Percentiles rank a stretch among this genome's conserved stretches.
phyloP scores from a whole-genome alignment of 2,797 vertebrate genomes.

The Calcarius lapponicus region DNA sequence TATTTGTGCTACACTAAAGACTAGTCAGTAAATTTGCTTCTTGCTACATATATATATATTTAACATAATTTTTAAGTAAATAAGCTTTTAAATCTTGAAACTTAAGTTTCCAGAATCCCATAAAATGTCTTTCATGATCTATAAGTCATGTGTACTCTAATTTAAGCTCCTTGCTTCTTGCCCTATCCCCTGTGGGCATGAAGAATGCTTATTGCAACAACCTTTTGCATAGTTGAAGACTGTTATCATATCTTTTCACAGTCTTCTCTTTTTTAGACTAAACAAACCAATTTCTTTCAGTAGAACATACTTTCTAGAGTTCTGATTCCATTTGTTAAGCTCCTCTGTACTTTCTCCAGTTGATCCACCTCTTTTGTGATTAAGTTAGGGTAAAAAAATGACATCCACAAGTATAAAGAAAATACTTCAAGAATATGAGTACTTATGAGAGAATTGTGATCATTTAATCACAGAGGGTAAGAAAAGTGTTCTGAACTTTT shows the following conservation, averaged over 20 bases:
- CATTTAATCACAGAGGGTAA: background rate
- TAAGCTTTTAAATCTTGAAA: background rate
- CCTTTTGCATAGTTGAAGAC: conserved; percentile 44
- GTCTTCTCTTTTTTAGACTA: conserved; percentile 55
- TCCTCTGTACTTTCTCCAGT: background rate
- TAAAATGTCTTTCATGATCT: background rate
- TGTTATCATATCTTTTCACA: conserved; percentile 48
- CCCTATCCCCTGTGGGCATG: background rate
- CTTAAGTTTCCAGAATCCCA: background rate
- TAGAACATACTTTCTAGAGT: background rate
- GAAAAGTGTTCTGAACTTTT: background rate
- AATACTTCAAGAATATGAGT: background rate
- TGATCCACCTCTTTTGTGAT: background rate
- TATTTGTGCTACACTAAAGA: background rate
- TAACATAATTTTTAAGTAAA: background rate
- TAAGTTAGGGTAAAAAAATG: background rate
- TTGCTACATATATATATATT: background rate
- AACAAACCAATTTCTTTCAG: conserved; percentile 35
- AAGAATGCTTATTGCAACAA: background rate
- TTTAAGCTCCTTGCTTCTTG: background rate
- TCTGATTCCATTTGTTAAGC: background rate
- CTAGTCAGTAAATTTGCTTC: background rate
- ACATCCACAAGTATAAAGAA: background rate
- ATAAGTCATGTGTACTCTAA: background rate
- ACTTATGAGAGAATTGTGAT: background rate